Base-by-base conservation (phyloP, 2,113 vertebrate genomes). In the Lagopus muta region DNA sequence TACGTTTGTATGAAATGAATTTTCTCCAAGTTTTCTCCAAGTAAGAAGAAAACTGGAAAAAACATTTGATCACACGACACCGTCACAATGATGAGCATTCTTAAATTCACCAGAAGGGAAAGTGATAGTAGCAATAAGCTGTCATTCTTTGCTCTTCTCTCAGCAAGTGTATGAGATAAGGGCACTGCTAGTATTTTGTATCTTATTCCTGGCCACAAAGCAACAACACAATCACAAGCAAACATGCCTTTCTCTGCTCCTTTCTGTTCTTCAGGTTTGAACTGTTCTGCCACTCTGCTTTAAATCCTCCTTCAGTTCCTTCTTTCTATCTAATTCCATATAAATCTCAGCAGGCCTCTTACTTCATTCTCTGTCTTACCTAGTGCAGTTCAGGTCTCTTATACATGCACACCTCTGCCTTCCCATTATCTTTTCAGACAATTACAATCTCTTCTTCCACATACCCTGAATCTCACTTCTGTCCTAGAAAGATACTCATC, bases 401-500 rank as follows among this genome's bases (percentile, higher is more conserved):
- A 36, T 32, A 78, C 13, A 65, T 36, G 25, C n/a, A 83, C 32
- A 92, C 83, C 25, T 40, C 60, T 30, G 86, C 25, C 28, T 67
- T 80, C 47, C 27, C 21, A 62, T 67, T 75, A 78, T 38, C 55
- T 88, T 93, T 64, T 58, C 76, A 93, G 69, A 84, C 32, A 83
- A 73, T 10, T 67, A 55, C 24, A 62, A 38, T 77, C 27, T 80
- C 72, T 81, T 58, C 40, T 80, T 88, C 45, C 50, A 86, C 52
- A 15, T 76, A 55, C 60, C 30, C 65, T 67, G 61, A 83, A 48
- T 13, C 24, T 71, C 77, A 25, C 3, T 88, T 77, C 90, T 74
- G 34, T 86, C 55, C 91, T 88, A 81, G 36, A 92, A 92, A 83
- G 83, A 84, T 50, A 88, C 19, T 74, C 3, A 93, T 67, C 55